A percentile compares a stretch with the other conserved stretches of the same genome.
These are phyloP conservation scores for Tretioscincus oriximinensis DNA, from an alignment of 2,113 vertebrate species.

Conservation along the genomic window DNA sequence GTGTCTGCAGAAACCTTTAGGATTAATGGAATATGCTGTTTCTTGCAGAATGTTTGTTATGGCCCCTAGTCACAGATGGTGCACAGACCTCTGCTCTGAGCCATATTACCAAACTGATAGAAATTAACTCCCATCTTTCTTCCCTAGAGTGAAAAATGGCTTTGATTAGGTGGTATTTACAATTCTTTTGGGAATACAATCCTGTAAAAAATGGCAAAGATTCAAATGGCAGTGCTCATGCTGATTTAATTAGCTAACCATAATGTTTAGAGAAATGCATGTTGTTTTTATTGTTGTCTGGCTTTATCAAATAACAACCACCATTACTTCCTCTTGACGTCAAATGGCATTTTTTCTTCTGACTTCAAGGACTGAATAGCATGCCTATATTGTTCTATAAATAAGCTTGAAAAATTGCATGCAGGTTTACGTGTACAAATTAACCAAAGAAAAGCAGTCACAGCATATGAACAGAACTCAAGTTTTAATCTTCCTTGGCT, in stretches of 20 bases:
- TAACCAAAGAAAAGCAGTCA: neutral
- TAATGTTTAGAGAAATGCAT: neutral
- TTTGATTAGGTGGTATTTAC: constrained; percentile 37
- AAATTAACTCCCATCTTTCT: constrained; percentile 23
- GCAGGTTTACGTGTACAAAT: neutral
- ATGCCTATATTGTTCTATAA: neutral
- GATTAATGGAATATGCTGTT: neutral
- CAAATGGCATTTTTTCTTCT: neutral
- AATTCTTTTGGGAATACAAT: neutral
- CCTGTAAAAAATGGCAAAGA: neutral
- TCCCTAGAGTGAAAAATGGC: constrained; percentile 31
- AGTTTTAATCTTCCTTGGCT: neutral
- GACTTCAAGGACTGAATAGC: neutral
- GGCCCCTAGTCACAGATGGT: constrained; percentile 41
- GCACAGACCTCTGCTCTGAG: constrained; percentile 39
- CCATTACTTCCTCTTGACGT: neutral
- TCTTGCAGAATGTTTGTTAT: constrained; percentile 19
- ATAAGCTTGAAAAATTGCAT: neutral
- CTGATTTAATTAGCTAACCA: constrained; percentile 5
- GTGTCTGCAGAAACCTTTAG: neutral
- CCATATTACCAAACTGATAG: neutral
- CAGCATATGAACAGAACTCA: neutral
- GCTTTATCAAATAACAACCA: neutral
- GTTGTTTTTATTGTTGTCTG: constrained; percentile 3
- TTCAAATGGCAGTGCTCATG: neutral